A percentile compares a stretch with the other conserved stretches of the same genome.
Evolutionary conservation across 2,888 invertebrate species (phyloP).

Genomic region (Congeria kusceri): DNA sequence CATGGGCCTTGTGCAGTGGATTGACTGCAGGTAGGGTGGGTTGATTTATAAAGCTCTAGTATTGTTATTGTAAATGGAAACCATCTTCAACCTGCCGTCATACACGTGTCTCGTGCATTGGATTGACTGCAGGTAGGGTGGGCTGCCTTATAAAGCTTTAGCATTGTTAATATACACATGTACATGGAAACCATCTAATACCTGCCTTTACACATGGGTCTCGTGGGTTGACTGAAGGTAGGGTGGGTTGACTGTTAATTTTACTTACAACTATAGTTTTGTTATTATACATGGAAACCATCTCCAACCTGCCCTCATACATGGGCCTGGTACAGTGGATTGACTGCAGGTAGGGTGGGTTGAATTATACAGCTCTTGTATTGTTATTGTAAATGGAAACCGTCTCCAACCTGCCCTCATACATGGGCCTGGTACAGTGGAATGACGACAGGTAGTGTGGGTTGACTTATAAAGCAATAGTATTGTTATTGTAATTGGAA

Average conservation of each 20-base stretch:
- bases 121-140: conserved; percentile 80
- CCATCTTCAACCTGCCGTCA: conserved; percentile 77
- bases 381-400: conserved; percentile 71
- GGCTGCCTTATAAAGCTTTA: too few species aligned
- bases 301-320: conserved; percentile 81
- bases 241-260: too few species aligned
- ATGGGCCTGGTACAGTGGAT: conserved; percentile 83
- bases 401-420: conserved; percentile 76
- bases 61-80: too few species aligned
- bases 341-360: conserved; percentile 78
- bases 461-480: too few species aligned
- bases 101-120: conserved; percentile 83
- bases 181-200: conserved; percentile 61
- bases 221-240: conserved; percentile 83
- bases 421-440: conserved; percentile 83
- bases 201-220: conserved; percentile 81
- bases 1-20: conserved; percentile 82
- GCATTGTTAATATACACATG: too few species aligned
- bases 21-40: conserved; percentile 78
- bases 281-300: too few species aligned
- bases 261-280: too few species aligned
- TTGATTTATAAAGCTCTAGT: too few species aligned
- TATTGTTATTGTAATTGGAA: too few species aligned
- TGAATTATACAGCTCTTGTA: too few species aligned
- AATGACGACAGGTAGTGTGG: conserved; percentile 79